phyloP scores from a whole-genome alignment of 2,888 invertebrate genomes.

The Sarcophaga carnaria region DNA sequence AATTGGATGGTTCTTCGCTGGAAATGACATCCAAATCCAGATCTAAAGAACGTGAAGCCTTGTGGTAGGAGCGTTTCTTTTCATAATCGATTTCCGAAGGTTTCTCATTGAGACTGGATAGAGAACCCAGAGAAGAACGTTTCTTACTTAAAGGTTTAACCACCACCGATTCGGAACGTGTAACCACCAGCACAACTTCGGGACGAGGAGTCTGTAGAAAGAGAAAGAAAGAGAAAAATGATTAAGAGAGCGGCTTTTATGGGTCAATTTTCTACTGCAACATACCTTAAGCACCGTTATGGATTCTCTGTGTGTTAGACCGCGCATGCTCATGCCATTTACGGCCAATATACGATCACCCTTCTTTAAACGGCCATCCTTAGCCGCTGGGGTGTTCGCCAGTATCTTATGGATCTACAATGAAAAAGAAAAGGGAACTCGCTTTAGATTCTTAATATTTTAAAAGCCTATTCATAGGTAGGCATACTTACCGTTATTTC shows the following conservation, averaged over 20 bases:
- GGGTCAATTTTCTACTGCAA: too few relatives aligned
- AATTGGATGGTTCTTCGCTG: constrained; percentile 72
- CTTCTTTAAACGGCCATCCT: constrained; percentile 92
- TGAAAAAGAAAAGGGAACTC: neutral
- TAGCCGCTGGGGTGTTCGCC: constrained; percentile 92
- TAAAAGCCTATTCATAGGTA: neutral
- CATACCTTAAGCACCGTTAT: constrained; percentile 92
- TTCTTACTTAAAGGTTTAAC: constrained; percentile 80
- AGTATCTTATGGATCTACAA: constrained; percentile 92
- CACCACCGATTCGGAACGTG: constrained; percentile 83
- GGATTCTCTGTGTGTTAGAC: constrained; percentile 93
- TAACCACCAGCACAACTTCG: constrained; percentile 90
- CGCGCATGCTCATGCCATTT: constrained; percentile 91
- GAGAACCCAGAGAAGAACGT: constrained; percentile 81
- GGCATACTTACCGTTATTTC: constrained; percentile 91
- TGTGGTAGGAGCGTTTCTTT: constrained; percentile 80
- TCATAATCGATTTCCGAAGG: constrained; percentile 79
- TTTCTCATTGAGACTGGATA: constrained; percentile 81
- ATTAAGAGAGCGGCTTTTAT: constrained; percentile 61
- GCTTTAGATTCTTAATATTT: neutral
- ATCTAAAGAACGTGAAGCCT: constrained; percentile 81
- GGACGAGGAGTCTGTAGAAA: constrained; percentile 87
- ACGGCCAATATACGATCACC: constrained; percentile 95
- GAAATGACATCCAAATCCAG: constrained; percentile 81
- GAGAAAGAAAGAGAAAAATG: neutral